Percentiles rank a stretch among this genome's conserved stretches.
Conservation (phyloP, 2,797 vertebrate species). For the Epinephelus coioides region DNA sequence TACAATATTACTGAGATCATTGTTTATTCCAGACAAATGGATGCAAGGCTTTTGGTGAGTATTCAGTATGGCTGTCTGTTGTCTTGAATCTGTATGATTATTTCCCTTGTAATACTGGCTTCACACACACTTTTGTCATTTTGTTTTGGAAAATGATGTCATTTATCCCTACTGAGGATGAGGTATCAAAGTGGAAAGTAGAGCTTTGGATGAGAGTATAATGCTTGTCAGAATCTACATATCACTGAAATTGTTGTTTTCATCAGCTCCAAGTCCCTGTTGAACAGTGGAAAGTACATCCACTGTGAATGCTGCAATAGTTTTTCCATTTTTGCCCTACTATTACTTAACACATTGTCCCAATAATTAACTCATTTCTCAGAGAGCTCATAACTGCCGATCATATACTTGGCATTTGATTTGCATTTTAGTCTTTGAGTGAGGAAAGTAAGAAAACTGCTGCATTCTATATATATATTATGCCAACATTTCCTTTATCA, state of each 20-base stretch:
- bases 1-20: not conserved
- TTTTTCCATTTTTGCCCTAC: not conserved
- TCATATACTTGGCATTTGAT: no score
- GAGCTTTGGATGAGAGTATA: not conserved
- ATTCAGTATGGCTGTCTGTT: not conserved
- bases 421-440: not conserved
- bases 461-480: not conserved
- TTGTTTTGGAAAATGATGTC: not conserved
- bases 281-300: not conserved
- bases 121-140: not conserved
- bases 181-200: not conserved
- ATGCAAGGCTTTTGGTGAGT: not conserved
- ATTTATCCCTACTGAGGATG: not conserved
- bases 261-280: not conserved
- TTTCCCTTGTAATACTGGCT: not conserved
- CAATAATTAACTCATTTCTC: not conserved
- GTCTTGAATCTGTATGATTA: not conserved
- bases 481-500: not conserved
- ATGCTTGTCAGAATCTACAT: not conserved
- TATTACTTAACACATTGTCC: not conserved
- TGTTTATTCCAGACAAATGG: slow-evolving; percentile 28
- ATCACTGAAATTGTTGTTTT: not conserved
- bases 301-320: not conserved
- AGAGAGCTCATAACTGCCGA: not conserved
- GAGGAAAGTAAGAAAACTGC: not conserved